Base-by-base conservation (phyloP, 2,888 invertebrate genomes). In the Melitaea athalia region DNA sequence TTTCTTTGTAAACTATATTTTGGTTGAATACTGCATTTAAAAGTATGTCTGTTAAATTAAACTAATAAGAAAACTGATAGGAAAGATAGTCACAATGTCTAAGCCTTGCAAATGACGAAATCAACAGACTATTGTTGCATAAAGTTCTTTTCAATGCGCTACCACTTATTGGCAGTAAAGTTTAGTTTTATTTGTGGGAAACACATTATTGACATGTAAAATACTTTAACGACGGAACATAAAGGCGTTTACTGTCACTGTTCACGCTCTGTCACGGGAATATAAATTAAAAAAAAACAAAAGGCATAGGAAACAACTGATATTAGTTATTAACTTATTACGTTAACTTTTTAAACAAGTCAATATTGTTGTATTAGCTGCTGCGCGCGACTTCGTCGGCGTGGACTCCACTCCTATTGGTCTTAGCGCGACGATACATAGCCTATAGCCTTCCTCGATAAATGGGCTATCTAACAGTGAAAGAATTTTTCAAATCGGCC, bases 111-210 rank as follows among this genome's bases (percentile, higher is more conserved):
- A 49, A 68, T 62, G 42, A 47, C 42, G 59, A 47, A 62, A 62
- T 47, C 42, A 69, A 67, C 67, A 61, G 64, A 53, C 64, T 43
- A 67, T 71, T 69, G 71, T 33, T 5, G 52, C 59, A 53, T 65
- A 38, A 62, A 59, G 53, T 57, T 15, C 15, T 57, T 15, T 57
- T 15, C 53, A 57, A 57, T 24, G 24, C 24, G 17, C 24, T n/a
- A 3, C 7, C 49, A 49, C 12, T 17, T 24, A 49, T 33, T 49
- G 4, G 49, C 5, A 38, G 33, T n/a, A 31, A 61, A 7, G 33
- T 33, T 49, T 49, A 31, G 15, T 33, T 55, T 55, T 24, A 47
- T 6, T 47, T 47, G 47, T 52, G 24, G 11, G 50, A 24, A 24
- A 49, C 47, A 49, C 45, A 5, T 14, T 6, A 38, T 5, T n/a